phyloP scores from a whole-genome alignment of 2,797 vertebrate genomes.

The Alectoris magna region DNA sequence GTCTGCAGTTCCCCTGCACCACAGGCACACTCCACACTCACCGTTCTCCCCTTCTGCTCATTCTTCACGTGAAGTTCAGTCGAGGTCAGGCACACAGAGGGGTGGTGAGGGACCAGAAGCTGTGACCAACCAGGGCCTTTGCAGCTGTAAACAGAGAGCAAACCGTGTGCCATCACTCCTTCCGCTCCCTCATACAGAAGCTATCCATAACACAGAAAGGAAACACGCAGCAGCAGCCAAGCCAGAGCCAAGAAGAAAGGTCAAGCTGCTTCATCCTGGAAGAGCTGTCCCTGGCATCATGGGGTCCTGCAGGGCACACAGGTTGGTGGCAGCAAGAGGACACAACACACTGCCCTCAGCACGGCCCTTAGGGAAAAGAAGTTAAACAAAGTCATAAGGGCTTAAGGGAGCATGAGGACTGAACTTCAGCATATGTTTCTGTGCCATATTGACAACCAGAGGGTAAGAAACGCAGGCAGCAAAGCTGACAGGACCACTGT shows the following conservation, averaged over 20 bases:
- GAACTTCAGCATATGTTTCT: not conserved
- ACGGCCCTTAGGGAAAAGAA: not conserved
- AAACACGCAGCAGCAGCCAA: fast-evolving
- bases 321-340: fast-evolving
- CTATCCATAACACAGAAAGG: not conserved
- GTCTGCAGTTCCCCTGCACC: not conserved
- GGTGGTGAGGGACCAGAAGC: not conserved
- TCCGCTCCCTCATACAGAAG: not conserved
- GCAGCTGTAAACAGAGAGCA: not conserved
- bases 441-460: not conserved
- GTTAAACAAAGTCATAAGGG: not conserved
- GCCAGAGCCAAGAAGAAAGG: fast-evolving
- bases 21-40: not conserved
- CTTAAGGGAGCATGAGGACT: not conserved
- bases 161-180: not conserved
- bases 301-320: not conserved
- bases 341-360: fast-evolving
- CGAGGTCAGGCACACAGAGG: not conserved
- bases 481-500: not conserved
- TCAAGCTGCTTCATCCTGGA: not conserved
- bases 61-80: not conserved
- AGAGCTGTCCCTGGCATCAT: not conserved
- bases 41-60: not conserved
- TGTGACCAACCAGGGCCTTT: not conserved
- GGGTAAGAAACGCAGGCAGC: not conserved